Evolutionary conservation across 2,888 invertebrate genomes (phyloP), one percentile per base, ranked within the genome.

Genomic region (Xestia sexstrigata): DNA sequence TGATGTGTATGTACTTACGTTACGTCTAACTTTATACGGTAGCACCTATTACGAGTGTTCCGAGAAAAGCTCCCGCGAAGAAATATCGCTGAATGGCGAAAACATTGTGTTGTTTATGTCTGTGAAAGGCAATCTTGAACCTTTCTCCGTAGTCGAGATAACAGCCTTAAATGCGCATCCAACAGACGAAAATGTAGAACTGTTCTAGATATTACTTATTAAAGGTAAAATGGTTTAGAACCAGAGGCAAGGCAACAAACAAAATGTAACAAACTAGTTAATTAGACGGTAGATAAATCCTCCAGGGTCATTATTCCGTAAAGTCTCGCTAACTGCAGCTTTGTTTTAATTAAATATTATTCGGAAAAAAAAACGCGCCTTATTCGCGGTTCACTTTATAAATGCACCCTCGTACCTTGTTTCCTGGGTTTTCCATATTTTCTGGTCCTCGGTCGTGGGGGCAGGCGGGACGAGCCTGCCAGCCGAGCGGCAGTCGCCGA

Each of bases 321-420:
- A 83, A 78, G 52, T 71, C 71, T 63, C 58, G 30, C 66, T 82
- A 77, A 86, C 78, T 78, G 78, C 76, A 85, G 77, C 77, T 87
- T 85, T 79, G 81, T 82, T 88, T 84, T 87, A 87, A 87, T 87
- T 88, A 87, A 87, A 87, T 70, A 80, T 83, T 78, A 72, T 84
- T 76, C 76, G 35, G 42, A 60, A 74, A 84, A 75, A 84, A 86
- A 87, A 83, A 81, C 70, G 79, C 83, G 82, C 79, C 80, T 81
- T 77, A 79, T 85, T 80, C 70, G 66, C 60, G 79, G 65, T 76
- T 73, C 74, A 30, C 85, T 85, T 82, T 81, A 79, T 83, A 81
- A 85, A 84, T 81, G 77, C 82, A 84, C 82, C 81, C 81, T 70
- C 83, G 75, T 81, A 49, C 75, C 79, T 88, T 79, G 80, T 78